Evolutionary conservation across 37 sponge, comb jelly and placozoan genomes (phyloP).

Genomic region (Cladorhizidae sp.): DNA sequence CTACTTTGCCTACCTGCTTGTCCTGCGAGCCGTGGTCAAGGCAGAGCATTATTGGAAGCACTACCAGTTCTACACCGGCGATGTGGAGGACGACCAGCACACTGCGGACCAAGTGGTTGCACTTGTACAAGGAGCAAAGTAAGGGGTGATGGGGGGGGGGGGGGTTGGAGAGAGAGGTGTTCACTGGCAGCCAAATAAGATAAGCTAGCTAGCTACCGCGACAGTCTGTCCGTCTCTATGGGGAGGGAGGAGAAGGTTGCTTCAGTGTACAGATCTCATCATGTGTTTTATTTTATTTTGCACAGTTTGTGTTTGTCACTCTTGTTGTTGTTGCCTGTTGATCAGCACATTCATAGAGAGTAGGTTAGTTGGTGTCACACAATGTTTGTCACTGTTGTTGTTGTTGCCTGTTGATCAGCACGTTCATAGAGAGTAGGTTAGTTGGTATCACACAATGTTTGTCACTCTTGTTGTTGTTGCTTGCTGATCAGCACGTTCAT

Average conservation of each 20-base stretch:
- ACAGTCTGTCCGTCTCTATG: too few species aligned
- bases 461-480: background rate
- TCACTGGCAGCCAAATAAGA: too few species aligned
- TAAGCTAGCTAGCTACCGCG: too few species aligned
- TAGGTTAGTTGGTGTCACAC: too few species aligned
- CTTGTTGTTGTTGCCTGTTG: background rate
- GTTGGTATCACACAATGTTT: too few species aligned
- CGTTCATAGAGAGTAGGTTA: too few species aligned
- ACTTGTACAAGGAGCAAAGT: slow-evolving; percentile 73
- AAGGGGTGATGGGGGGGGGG: background rate
- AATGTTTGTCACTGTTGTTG: background rate
- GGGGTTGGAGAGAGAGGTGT: background rate
- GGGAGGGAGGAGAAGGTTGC: background rate
- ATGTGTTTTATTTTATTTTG: too few species aligned
- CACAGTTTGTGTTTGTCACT: slow-evolving; percentile 8
- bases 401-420: background rate
- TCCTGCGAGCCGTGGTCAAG: slow-evolving; percentile 88
- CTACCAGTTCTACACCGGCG: slow-evolving; percentile 87
- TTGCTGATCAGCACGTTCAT: too few species aligned
- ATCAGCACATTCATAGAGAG: too few species aligned
- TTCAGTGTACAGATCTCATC: background rate
- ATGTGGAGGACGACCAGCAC: slow-evolving; percentile 52
- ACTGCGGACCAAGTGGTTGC: slow-evolving; percentile 53
- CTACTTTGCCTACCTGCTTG: slow-evolving; percentile 92
- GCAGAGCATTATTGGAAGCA: slow-evolving; percentile 67